Evolutionary conservation across 2,113 vertebrate species (phyloP).

Genomic region (Salvator merianae): DNA sequence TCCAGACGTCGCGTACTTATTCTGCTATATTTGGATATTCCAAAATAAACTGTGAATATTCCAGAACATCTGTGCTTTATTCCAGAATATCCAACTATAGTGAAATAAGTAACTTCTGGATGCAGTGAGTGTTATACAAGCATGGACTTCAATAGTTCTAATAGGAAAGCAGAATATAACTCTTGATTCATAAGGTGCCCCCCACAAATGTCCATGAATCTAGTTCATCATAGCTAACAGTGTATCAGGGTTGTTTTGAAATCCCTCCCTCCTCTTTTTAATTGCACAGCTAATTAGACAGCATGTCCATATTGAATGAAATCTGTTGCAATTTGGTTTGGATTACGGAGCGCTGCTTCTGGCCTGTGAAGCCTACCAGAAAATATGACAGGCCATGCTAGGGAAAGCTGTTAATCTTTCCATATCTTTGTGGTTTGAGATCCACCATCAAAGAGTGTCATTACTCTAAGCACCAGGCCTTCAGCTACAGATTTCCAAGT

Average conservation of each 20-base stretch:
- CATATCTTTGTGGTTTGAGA: slow-evolving; percentile 61
- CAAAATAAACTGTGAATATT: no score
- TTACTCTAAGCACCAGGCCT: slow-evolving; percentile 60
- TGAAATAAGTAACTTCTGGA: no score
- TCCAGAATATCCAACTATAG: no score
- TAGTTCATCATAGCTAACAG: no score
- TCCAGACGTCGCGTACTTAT: no score
- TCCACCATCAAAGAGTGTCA: slow-evolving; percentile 57
- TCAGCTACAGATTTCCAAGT: slow-evolving; percentile 69
- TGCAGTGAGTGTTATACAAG: no score
- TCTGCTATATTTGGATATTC: no score
- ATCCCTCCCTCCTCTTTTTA: slow-evolving; percentile 37
- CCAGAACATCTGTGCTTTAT: no score
- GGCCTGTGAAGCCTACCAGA: slow-evolving; percentile 28
- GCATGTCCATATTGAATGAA: slow-evolving; percentile 32
- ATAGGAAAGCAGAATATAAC: no score
- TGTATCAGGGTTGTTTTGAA: slow-evolving; percentile 17
- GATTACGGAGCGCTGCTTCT: slow-evolving; percentile 43
- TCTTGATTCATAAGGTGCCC: no score
- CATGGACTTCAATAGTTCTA: no score
- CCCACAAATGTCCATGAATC: no score
- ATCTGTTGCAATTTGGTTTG: slow-evolving; percentile 65
- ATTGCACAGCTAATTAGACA: slow-evolving; percentile 64
- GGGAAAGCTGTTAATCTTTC: slow-evolving; percentile 45
- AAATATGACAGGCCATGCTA: slow-evolving; percentile 57